phyloP scores from a whole-genome alignment of 2,888 invertebrate species.

The Stratiomys singularior region DNA sequence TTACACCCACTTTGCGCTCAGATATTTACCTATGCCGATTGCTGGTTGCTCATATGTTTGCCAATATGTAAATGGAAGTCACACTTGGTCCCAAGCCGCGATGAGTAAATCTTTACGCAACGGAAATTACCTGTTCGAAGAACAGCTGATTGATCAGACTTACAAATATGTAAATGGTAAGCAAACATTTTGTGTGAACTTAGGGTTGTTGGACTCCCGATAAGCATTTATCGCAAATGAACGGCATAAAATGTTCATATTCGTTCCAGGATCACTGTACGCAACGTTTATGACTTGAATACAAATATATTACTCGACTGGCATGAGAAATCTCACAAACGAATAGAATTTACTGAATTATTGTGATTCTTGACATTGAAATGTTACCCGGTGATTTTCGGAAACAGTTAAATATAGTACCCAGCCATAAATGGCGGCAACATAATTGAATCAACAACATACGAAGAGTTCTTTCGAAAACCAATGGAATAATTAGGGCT shows the following conservation, averaged over 20 bases:
- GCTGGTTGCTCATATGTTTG: not conserved
- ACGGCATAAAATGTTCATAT: not conserved
- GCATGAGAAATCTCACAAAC: not conserved
- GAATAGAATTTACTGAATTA: no score
- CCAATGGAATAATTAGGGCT: no score
- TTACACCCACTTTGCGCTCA: slow-evolving; percentile 7
- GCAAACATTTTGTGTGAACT: slow-evolving; percentile 14
- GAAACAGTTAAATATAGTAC: no score
- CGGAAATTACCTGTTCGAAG: not conserved
- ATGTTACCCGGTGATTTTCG: no score
- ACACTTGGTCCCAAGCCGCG: not conserved
- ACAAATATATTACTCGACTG: not conserved
- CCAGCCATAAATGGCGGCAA: no score
- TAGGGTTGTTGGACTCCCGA: slow-evolving; percentile 20
- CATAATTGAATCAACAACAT: no score
- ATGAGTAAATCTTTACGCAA: not conserved
- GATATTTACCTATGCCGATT: slow-evolving; percentile 23
- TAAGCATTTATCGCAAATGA: not conserved
- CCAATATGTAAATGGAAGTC: slow-evolving; percentile 36
- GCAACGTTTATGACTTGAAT: not conserved
- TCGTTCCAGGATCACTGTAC: not conserved
- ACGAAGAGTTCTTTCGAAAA: no score
- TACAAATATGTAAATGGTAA: slow-evolving; percentile 29
- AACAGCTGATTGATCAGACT: slow-evolving; percentile 36
- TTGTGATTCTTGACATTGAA: no score